Base-by-base conservation (phyloP, 2,888 invertebrate species). In the Amiota mariae region DNA sequence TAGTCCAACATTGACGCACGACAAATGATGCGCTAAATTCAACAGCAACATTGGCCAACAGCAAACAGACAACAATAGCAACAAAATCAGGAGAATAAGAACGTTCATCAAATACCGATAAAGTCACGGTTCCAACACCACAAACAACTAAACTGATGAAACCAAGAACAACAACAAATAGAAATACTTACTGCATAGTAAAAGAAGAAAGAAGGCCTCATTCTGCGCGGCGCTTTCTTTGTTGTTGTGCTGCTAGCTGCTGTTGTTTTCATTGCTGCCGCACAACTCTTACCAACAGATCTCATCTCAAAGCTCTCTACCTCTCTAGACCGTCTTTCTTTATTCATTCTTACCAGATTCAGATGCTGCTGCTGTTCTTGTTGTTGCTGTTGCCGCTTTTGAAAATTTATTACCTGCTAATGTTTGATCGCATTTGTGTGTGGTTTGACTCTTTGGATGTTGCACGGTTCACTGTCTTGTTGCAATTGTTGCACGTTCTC, bases 361-460 rank as follows among this genome's bases (percentile, higher is more conserved):
- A 36, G 36, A 36, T 36, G 36, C 36, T 36, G 36, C 6, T 36
- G 24, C 3, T 4, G 36, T 6, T n/a, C n/a, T n/a, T 36, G 36
- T 36, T 36, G 36, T 24, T 24, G 6, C 3, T 54, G 63, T 36
- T 46, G 79, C 78, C 78, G 76, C 79, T 76, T 79, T 77, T 77
- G 79, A 77, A 81, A 86, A 88, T 88, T 88, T 88, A 87, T 87
- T 84, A 82, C 84, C 85, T 76, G 81, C 83, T 87, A 87, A 87
- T 87, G 85, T 81, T 80, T 78, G 81, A 84, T 85, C 80, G 81
- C 80, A 80, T 84, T 85, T 85, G 80, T 80, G 81, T 79, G 78
- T 70, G 66, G 71, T 49, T 64, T 57, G 73, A 36, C 46, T 36
- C 24, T 51, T 8, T 18, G n/a, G 59, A 20, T 59, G 59, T 59